Base-by-base conservation (phyloP, 1,140 invertebrate genomes). In the Chrysomallon squamiferum region DNA sequence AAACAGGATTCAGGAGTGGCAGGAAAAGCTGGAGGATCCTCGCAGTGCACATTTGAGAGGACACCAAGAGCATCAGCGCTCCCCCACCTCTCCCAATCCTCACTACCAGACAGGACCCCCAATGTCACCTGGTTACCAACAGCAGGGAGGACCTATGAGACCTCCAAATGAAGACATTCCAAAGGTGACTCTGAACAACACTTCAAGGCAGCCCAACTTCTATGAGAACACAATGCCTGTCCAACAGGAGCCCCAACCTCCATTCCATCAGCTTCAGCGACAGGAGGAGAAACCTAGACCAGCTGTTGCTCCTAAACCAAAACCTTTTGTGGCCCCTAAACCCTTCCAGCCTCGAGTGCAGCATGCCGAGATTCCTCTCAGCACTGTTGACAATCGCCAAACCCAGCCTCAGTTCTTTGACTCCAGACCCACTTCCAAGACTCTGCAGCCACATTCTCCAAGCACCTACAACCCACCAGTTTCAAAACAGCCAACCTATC, bases 191-290 rank as follows among this genome's bases (percentile, higher is more conserved):
- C 67, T 73, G 9, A 74, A 71, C 41, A 81, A 76, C 61, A 74
- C 80, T 32, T 56, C 74, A 20, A 63, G 72, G 32, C 80, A 80
- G 62, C 77, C 72, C 18, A 74, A 79, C 54, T 79, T 81, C 49
- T 83, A 81, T 68, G 77, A 83, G 65, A 83, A 83, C 68, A 80
- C 81, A 30, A 54, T 65, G 15, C 74, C 75, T 45, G 56, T 74
- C 45, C 68, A 70, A 49, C 73, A 74, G 43, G 77, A 77, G 35
- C 66, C 72, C 5, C 63, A 63, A 0, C 73, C 77, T 30, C 72
- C 80, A 50, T 79, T 76, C 70, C 74, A 82, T 41, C 82, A 82
- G 59, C 45, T 78, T 11, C 71, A 63, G 33, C 47, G 72, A 25
- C 67, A 20, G 25, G 50, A 54, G 5, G 50, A 54, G 50, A 54